Conservation (phyloP, 1,140 invertebrate genomes). For the Antheraea mylitta region DNA sequence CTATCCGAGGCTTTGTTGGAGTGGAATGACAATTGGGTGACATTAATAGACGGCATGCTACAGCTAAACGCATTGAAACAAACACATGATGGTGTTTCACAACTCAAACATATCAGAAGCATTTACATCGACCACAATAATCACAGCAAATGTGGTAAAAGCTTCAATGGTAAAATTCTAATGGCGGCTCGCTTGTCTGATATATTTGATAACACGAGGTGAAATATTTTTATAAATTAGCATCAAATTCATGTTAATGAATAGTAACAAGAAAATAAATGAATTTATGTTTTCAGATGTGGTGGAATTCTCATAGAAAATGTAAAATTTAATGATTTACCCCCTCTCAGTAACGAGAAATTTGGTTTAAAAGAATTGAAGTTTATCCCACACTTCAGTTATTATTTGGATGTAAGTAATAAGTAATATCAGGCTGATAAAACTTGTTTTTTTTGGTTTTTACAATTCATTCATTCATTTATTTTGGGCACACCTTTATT, state of each 20-base stretch:
- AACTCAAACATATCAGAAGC: slow-evolving; percentile 22
- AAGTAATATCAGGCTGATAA: background rate
- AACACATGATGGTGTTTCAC: slow-evolving; percentile 18
- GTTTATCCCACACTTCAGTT: slow-evolving; percentile 31
- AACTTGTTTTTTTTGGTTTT: too few relatives aligned
- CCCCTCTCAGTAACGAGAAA: slow-evolving; percentile 5
- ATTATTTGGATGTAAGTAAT: slow-evolving; percentile 29
- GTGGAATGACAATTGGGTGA: slow-evolving; percentile 43
- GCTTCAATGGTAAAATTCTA: slow-evolving; percentile 17
- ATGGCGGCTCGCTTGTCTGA: slow-evolving; percentile 22
- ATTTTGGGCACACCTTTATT: too few relatives aligned
- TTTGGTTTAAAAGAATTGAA: slow-evolving; percentile 29
- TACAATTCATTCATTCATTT: too few relatives aligned
- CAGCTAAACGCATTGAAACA: slow-evolving; percentile 36
- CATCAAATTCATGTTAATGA: background rate
- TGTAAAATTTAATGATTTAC: slow-evolving; percentile 28
- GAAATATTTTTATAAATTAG: background rate
- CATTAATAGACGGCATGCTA: slow-evolving; percentile 39
- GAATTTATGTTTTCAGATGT: slow-evolving; percentile 31
- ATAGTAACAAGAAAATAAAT: background rate
- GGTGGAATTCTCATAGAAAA: slow-evolving; percentile 33
- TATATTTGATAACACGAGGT: slow-evolving; percentile 24
- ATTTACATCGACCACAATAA: slow-evolving; percentile 27
- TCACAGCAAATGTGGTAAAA: slow-evolving; percentile 10
- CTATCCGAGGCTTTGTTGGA: slow-evolving; percentile 26